Evolutionary conservation across 2,113 vertebrate genomes (phyloP).

Genomic region (Tilapia sparmanii): DNA sequence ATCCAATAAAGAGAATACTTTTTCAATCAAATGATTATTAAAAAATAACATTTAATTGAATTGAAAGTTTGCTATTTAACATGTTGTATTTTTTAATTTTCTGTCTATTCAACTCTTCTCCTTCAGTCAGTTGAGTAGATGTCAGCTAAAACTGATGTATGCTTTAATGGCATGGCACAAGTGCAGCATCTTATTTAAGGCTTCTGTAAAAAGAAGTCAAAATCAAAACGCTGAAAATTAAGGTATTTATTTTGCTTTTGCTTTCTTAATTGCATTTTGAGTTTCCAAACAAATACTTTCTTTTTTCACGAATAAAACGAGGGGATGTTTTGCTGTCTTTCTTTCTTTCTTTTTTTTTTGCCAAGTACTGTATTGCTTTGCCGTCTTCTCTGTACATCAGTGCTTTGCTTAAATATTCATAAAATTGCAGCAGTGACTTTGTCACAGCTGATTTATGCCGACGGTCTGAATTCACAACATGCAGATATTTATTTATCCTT

Average conservation of each 20-base stretch:
- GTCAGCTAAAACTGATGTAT: neutral
- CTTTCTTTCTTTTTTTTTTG: neutral
- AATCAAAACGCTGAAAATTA: neutral
- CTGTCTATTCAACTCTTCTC: neutral
- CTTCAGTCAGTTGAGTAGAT: slow-evolving; percentile 7
- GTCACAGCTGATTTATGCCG: neutral
- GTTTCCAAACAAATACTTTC: neutral
- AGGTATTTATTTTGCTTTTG: neutral
- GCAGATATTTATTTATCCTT: neutral
- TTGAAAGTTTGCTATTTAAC: neutral
- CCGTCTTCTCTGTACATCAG: neutral
- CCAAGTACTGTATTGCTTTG: neutral
- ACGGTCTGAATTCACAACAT: neutral
- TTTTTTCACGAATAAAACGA: neutral
- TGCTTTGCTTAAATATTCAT: neutral
- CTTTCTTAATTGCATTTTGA: slow-evolving; percentile 8
- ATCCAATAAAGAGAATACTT: neutral
- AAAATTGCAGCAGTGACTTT: neutral
- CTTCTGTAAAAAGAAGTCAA: neutral
- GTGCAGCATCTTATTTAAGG: neutral
- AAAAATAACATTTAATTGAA: neutral
- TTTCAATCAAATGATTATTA: neutral
- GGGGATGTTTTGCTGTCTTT: neutral
- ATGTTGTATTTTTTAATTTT: neutral
- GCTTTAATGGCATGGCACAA: slow-evolving; percentile 8